A percentile compares a stretch with the other conserved stretches of the same genome.
Evolutionary conservation across 2,113 vertebrate species (phyloP).

Genomic region (Rhegmatorhina hoffmannsi): DNA sequence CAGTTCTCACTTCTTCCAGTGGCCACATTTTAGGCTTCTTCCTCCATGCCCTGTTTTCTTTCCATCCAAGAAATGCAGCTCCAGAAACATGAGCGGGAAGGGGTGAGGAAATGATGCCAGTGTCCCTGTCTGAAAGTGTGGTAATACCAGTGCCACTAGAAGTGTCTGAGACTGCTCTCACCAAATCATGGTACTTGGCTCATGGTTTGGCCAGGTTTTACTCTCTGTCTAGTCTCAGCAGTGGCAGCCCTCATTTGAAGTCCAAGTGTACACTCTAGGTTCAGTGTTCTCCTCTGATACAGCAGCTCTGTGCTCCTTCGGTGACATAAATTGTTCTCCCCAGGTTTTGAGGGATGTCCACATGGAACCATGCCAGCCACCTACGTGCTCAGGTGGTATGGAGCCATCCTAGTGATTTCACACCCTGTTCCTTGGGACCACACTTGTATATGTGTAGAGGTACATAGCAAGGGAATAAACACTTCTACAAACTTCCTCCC

Average conservation of each 20-base stretch:
- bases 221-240: background rate
- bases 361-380: rapidly evolving
- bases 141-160: no score
- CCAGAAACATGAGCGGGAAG: background rate
- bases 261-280: background rate
- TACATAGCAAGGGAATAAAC: background rate
- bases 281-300: background rate
- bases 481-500: background rate
- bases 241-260: background rate
- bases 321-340: background rate
- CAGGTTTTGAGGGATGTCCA: background rate
- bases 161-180: background rate
- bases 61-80: background rate
- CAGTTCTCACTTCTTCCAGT: slow-evolving; percentile 2
- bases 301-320: background rate
- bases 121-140: background rate
- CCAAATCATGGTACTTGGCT: rapidly evolving
- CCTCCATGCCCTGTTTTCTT: background rate
- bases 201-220: background rate
- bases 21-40: background rate
- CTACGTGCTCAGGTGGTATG: rapidly evolving
- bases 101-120: background rate
- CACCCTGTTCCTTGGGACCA: background rate
- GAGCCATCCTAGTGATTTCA: background rate
- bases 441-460: background rate